Conservation (phyloP, 2,888 invertebrate species). For the Balanococcus diminutus region DNA sequence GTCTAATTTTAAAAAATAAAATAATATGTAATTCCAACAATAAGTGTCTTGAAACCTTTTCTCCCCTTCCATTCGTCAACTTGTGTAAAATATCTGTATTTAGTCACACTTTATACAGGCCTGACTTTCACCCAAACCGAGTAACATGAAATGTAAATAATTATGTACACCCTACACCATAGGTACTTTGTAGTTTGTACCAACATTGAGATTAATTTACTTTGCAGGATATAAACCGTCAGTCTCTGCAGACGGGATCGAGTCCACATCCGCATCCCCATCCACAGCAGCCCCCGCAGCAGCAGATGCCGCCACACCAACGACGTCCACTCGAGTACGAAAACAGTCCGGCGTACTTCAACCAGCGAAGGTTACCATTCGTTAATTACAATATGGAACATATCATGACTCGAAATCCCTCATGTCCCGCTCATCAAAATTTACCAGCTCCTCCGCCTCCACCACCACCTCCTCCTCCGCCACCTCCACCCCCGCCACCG, state of each 20-base stretch:
- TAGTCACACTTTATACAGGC: too few species aligned
- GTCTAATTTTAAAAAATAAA: too few species aligned
- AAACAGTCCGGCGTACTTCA: slow-evolving; percentile 19
- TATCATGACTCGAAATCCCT: slow-evolving; percentile 52
- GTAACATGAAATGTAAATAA: neutral
- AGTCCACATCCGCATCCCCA: neutral
- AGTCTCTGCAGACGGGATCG: neutral
- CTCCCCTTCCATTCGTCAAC: too few species aligned
- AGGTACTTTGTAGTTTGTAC: neutral
- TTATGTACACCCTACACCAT: too few species aligned
- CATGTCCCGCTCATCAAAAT: slow-evolving; percentile 57
- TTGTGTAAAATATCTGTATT: too few species aligned
- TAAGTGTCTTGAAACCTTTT: too few species aligned
- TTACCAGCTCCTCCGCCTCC: slow-evolving; percentile 60
- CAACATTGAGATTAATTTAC: neutral
- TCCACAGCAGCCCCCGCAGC: neutral
- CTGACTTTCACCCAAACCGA: neutral
- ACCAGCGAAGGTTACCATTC: slow-evolving; percentile 51
- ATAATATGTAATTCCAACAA: too few species aligned
- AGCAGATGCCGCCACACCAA: neutral
- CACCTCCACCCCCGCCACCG: slow-evolving; percentile 64
- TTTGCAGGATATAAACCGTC: neutral
- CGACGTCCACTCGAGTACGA: slow-evolving; percentile 42
- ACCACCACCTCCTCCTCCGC: slow-evolving; percentile 58
- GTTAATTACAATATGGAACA: slow-evolving; percentile 49